Evolutionary conservation across 1,140 invertebrate species (phyloP).

Genomic region (Matsumurasca onukii): DNA sequence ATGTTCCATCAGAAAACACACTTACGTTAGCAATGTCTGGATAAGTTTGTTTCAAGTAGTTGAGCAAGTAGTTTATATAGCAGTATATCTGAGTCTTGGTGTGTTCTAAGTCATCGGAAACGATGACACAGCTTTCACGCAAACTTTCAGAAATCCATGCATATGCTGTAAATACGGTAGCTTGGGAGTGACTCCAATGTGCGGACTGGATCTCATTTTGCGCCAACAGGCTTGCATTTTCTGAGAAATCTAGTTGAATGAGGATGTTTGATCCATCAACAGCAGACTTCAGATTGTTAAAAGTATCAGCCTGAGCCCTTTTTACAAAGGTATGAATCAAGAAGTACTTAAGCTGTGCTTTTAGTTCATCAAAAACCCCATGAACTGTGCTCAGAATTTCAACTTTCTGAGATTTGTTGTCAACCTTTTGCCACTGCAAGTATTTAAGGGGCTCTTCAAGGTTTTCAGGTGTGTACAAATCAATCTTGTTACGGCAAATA

Average conservation of each 20-base stretch:
- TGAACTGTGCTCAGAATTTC: constrained; percentile 1
- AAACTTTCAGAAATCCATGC: background rate
- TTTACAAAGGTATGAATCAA: constrained; percentile 6
- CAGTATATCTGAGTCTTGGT: background rate
- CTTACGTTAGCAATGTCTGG: constrained; percentile 1
- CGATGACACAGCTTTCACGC: background rate
- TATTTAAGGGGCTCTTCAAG: background rate
- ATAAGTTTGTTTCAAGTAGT: background rate
- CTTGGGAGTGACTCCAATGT: constrained; percentile 8
- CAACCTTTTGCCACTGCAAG: constrained; percentile 9
- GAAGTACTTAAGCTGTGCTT: background rate
- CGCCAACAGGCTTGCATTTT: background rate
- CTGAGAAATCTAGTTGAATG: background rate
- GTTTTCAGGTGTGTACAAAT: background rate
- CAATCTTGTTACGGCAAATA: background rate
- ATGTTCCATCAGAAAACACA: constrained; percentile 27
- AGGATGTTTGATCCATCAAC: background rate
- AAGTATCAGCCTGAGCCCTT: background rate
- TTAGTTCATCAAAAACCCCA: constrained; percentile 1
- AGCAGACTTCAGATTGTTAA: background rate
- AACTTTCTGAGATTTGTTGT: background rate
- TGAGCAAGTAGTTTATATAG: background rate
- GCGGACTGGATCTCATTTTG: constrained; percentile 7
- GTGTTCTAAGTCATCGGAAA: background rate
- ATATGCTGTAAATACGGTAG: background rate